Evolutionary conservation across 2,113 vertebrate species (phyloP), one percentile per base, ranked within the genome.

Genomic region (Ochotona curzoniae): DNA sequence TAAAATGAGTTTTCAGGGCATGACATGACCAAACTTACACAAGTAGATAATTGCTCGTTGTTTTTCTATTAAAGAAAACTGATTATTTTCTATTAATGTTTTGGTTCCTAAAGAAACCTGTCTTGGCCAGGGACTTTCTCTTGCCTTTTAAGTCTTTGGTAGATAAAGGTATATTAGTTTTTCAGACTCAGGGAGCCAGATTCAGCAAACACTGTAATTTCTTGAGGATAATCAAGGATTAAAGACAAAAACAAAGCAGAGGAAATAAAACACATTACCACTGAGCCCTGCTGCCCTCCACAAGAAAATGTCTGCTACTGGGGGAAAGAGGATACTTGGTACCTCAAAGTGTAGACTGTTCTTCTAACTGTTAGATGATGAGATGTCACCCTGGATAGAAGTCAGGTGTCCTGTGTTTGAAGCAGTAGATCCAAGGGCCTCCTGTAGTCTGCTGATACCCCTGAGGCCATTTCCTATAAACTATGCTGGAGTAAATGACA

Each of bases 161-260:
- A 70, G 89, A 82, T 73, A 63, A 88, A 91, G 70, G 80, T 85
- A 49, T 89, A 70, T 76, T 96, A 95, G 66, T 73, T 25, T 88
- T 96, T 95, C 70, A 85, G 89, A 91, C 75, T 83, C 78, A 91
- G 61, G 69, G 74, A 89, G 15, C 63, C 63, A 60, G 60, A 15
- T 69, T 93, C 15, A 71, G 60, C 87, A 94, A 92, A 82, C 66
- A 80, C 64, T 93, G 0, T 94, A 93, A 96, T 96, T 96, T 96
- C 63, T 82, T 79, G n/a, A 47, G 66, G 78, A 32, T 93, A 91
- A 74, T 84, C 71, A 96, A 93, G 47, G 63, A 85, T 81, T 83
- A 32, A 82, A 79, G 44, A 44, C 44, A 78, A 78, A 91, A 61
- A 35, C 6, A 14, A 69, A 76, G 80, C 35, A 78, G 95, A 82